Evolutionary conservation across 1,140 invertebrate genomes (phyloP), one percentile per base, ranked within the genome.

Genomic region (Pseudomyrmex dendroicus): DNA sequence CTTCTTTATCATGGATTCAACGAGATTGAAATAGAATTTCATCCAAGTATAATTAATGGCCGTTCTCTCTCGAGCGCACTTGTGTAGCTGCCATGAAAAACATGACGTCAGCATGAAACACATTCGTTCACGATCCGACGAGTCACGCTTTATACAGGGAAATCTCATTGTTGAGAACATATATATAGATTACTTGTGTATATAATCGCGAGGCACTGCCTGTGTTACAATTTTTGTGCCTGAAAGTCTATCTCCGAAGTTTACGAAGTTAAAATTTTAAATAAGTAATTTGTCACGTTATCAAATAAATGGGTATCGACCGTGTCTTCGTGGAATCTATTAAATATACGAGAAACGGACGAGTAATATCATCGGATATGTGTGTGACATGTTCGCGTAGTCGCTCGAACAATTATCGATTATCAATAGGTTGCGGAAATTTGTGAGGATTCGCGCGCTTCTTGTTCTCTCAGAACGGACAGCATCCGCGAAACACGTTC

Each of bases 41-140:
- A 66, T 57, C 57, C 62, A 66, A 54, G 52, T 57, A 54, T 77
- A 76, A 74, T 76, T 63, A 74, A 83, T 83, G 35, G 76, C n/a
- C 44, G 17, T 57, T 52, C n/a, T 52, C 66, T 25, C 59, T 63
- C 61, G 20, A 82, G 57, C 74, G 25, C 52, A 73, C 46, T 73
- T 73, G 68, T 80, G 77, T 82, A 62, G 59, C 35, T 66, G 52
- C 74, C 76, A 59, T 78, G 76, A 57, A 78, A 78, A 78, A 78
- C 76, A 70, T 70, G 76, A 78, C 76, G 64, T 78, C 76, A 70
- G 64, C 54, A 57, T 50, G 76, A 78, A 78, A 48, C 20, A 78
- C 76, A 78, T 78, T 70, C 76, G 64, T 70, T 12, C 66, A 12
- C 52, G 66, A 70, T 59, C 54, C 35, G 52, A 68, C 66, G 66